These are phyloP conservation scores for Silurus aristotelis DNA, from an alignment of 2,797 vertebrate genomes.

Conservation along the genomic window DNA sequence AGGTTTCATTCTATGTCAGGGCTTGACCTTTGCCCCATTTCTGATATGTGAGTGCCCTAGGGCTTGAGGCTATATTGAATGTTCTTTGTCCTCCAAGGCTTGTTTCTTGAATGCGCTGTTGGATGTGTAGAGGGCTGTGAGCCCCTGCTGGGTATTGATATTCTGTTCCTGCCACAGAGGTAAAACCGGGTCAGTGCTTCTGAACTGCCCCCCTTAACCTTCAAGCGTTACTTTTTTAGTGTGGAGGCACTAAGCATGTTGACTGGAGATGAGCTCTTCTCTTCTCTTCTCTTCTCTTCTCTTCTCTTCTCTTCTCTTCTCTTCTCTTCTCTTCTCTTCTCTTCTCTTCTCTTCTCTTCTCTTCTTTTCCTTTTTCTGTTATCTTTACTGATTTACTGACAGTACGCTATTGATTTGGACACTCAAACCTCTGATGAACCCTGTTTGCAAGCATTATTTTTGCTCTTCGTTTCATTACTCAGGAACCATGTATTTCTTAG, in stretches of 20 bases:
- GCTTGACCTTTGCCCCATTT: conserved; percentile 17
- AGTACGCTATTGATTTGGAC: not conserved
- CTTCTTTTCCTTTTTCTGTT: not conserved
- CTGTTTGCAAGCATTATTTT: not conserved
- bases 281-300: too few species aligned
- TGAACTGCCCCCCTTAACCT: conserved; percentile 28
- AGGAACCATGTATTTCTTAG: not conserved
- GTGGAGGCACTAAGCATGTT: conserved; percentile 14
- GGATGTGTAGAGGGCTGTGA: conserved; percentile 6
- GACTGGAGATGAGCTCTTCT: not conserved
- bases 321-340: not conserved
- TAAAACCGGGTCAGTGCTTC: conserved; percentile 39
- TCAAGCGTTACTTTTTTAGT: conserved; percentile 36
- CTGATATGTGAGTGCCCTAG: conserved; percentile 22
- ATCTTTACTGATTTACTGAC: too few species aligned
- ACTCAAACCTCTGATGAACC: not conserved
- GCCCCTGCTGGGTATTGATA: conserved; percentile 43
- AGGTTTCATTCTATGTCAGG: conserved; percentile 14
- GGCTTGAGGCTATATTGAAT: conserved; percentile 26
- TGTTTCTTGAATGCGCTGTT: conserved; percentile 17
- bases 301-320: too few species aligned
- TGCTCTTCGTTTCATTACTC: not conserved
- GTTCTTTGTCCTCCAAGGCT: conserved; percentile 19
- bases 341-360: not conserved
- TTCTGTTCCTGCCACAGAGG: conserved; percentile 38